These are phyloP conservation scores for Notothenia coriiceps DNA, from an alignment of 2,113 vertebrate genomes.

Conservation along the genomic window DNA sequence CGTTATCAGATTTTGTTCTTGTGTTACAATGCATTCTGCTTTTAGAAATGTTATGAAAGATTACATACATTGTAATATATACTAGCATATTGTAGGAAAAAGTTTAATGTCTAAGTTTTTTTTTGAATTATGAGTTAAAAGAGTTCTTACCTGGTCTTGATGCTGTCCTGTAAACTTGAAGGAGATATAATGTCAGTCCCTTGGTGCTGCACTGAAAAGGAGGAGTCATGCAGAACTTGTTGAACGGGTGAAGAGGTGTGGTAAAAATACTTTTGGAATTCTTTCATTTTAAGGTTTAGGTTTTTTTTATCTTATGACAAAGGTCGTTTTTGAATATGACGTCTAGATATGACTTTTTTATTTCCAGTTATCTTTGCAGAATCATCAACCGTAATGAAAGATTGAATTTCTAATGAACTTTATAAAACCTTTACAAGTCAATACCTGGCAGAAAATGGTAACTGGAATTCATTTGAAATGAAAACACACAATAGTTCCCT, in stretches of 20 bases:
- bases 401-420: background rate
- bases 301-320: background rate
- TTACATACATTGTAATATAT: background rate
- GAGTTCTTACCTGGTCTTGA: constrained; percentile 2
- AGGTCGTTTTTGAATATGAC: background rate
- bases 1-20: too few relatives aligned
- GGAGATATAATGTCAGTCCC: background rate
- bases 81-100: background rate
- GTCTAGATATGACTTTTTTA: background rate
- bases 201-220: accelerated
- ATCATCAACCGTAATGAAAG: background rate
- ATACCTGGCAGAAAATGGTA: background rate
- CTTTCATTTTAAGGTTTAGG: background rate
- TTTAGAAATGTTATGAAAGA: background rate
- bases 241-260: constrained; percentile 14
- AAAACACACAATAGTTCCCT: background rate
- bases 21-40: background rate
- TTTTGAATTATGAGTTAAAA: background rate
- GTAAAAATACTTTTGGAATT: too few relatives aligned
- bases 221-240: background rate
- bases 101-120: too few relatives aligned
- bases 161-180: background rate
- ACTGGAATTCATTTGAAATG: too few relatives aligned
- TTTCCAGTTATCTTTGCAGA: background rate
- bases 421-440: background rate